phyloP scores from a whole-genome alignment of 2,888 invertebrate genomes.

The Stictocephala bisonia region DNA sequence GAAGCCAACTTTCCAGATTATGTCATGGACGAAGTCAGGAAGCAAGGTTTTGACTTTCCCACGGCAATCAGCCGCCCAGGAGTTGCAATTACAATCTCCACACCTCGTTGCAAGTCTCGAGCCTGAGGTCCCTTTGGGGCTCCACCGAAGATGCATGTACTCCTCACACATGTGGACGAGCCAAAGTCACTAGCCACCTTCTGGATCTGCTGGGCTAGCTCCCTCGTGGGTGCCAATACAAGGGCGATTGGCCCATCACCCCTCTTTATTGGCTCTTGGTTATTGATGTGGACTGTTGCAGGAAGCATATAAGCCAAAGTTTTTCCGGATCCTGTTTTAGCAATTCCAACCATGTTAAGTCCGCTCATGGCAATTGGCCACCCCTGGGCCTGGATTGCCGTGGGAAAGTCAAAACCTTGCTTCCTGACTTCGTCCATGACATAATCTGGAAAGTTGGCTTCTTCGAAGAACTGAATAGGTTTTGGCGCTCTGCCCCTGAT shows the following conservation, averaged over 20 bases:
- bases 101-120: constrained; percentile 83
- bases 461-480: constrained; percentile 90
- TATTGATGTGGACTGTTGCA: constrained; percentile 93
- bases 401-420: too few species aligned
- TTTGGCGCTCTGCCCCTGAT: constrained; percentile 87
- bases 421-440: constrained; percentile 74
- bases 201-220: constrained; percentile 91
- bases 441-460: constrained; percentile 87
- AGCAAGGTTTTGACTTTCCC: constrained; percentile 87
- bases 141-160: constrained; percentile 98
- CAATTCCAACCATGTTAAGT: too few species aligned
- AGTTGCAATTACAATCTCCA: constrained; percentile 97
- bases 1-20: too few species aligned
- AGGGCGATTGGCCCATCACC: constrained; percentile 95
- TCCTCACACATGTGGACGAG: constrained; percentile 85
- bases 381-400: too few species aligned
- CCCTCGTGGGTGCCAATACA: constrained; percentile 89
- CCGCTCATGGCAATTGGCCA: too few species aligned
- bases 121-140: constrained; percentile 96
- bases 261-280: constrained; percentile 85
- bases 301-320: constrained; percentile 94
- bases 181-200: constrained; percentile 93
- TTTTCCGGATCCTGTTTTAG: too few species aligned
- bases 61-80: constrained; percentile 95
- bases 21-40: too few species aligned